These are phyloP conservation scores for Cerastis leucographa DNA, from an alignment of 2,888 invertebrate genomes.

Conservation along the genomic window DNA sequence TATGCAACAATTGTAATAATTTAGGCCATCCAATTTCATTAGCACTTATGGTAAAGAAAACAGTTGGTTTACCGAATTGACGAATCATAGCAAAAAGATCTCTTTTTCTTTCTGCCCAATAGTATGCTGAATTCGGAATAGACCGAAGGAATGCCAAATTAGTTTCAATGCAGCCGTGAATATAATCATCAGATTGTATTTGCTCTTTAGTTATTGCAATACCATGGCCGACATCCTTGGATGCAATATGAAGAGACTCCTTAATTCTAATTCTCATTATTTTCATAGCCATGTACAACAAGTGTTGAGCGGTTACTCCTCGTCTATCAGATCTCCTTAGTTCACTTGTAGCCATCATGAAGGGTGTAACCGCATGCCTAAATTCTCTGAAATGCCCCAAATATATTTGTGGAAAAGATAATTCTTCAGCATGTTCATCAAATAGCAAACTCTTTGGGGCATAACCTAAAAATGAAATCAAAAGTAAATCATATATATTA, in stretches of 20 bases:
- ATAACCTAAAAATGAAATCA: background rate
- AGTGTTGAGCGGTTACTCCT: constrained; percentile 15
- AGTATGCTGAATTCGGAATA: constrained; percentile 3
- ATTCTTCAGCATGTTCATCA: constrained; percentile 10
- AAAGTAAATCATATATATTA: background rate
- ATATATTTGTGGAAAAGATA: constrained; percentile 11
- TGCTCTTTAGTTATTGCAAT: constrained; percentile 12
- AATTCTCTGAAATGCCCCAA: constrained; percentile 12
- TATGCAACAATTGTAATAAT: constrained; percentile 7
- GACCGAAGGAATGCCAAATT: constrained; percentile 8
- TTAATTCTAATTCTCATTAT: constrained; percentile 16
- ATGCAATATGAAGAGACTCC: background rate
- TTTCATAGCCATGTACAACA: constrained; percentile 12
- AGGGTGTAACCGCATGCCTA: background rate
- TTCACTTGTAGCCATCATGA: constrained; percentile 14
- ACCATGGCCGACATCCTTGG: constrained; percentile 4
- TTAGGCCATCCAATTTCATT: constrained; percentile 10
- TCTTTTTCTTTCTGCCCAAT: constrained; percentile 15
- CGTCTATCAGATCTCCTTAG: constrained; percentile 10
- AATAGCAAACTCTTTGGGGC: constrained; percentile 3
- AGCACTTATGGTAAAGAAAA: constrained; percentile 5
- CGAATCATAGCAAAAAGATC: constrained; percentile 11
- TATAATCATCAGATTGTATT: constrained; percentile 9
- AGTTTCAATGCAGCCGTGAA: constrained; percentile 6
- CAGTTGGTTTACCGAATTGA: constrained; percentile 1